Evolutionary conservation across 2,797 vertebrate species (phyloP).

Genomic region (Neosilurus hyrtlii): DNA sequence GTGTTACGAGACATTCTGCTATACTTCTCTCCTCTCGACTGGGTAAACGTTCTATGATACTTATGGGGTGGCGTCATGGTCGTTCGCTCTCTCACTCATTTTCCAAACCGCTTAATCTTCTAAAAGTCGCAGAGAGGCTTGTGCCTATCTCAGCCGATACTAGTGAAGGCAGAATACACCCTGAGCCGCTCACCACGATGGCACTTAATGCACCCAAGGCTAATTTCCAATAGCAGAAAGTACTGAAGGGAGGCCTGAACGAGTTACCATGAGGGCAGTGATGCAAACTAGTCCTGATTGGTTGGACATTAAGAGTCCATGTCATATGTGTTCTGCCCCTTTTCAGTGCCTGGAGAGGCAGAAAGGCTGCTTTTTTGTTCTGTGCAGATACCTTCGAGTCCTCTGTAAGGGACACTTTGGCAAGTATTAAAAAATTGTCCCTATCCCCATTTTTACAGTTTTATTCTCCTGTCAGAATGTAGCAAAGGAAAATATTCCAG

Average conservation of each 20-base stretch:
- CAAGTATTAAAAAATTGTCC: neutral
- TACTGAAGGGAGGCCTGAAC: no score
- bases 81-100: no score
- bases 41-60: neutral
- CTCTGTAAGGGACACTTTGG: neutral
- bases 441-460: neutral
- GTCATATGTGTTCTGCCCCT: neutral
- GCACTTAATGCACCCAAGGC: no score
- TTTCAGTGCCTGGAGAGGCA: neutral
- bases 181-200: no score
- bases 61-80: neutral
- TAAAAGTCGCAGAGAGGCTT: no score
- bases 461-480: neutral
- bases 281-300: neutral
- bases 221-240: no score
- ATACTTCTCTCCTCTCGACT: neutral
- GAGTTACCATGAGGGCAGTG: neutral
- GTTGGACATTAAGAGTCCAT: neutral
- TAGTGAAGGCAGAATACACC: no score
- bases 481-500: neutral
- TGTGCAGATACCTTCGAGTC: neutral
- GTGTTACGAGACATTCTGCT: neutral
- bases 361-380: neutral
- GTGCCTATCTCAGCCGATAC: no score
- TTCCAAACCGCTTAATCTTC: no score